A percentile compares a stretch with the other conserved stretches of the same genome.
These are phyloP conservation scores for Tauraco erythrolophus DNA, from an alignment of 2,113 vertebrate species.

Conservation along the genomic window DNA sequence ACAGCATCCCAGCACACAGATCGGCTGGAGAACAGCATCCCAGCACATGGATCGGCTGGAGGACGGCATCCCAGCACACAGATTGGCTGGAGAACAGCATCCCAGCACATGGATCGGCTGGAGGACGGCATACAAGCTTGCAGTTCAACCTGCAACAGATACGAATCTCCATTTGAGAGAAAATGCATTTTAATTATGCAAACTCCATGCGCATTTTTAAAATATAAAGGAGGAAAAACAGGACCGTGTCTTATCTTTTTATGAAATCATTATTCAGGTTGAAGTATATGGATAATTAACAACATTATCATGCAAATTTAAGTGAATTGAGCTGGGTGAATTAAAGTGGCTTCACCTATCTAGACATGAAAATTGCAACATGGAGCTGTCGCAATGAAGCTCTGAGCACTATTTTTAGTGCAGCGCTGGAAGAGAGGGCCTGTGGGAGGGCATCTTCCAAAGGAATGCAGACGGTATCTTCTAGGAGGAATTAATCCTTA, in stretches of 20 bases:
- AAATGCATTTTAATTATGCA: slow-evolving; percentile 31
- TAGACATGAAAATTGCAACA: slow-evolving; percentile 37
- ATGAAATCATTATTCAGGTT: slow-evolving; percentile 35
- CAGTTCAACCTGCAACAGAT: background rate
- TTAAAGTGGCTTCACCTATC: slow-evolving; percentile 50
- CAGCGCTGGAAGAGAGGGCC: background rate
- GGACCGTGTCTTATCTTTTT: slow-evolving; percentile 35
- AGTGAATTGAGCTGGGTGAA: slow-evolving; percentile 25
- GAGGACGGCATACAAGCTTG: background rate
- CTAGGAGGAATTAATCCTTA: slow-evolving; percentile 29
- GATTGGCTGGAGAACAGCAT: background rate
- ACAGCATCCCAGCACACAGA: background rate
- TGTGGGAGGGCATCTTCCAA: slow-evolving; percentile 41
- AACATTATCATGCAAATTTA: slow-evolving; percentile 58
- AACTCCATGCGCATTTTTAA: slow-evolving; percentile 32
- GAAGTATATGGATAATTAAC: slow-evolving; percentile 58
- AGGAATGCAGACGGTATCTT: slow-evolving; percentile 19
- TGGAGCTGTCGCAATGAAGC: background rate
- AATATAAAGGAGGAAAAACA: background rate
- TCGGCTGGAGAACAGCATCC: background rate
- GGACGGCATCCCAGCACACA: background rate
- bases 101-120: background rate
- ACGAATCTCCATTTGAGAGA: background rate
- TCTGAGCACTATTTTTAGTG: slow-evolving; percentile 48
- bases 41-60: background rate